These are phyloP conservation scores for Acromyrmex echinatior DNA, from an alignment of 1,140 invertebrate species.

Conservation along the genomic window DNA sequence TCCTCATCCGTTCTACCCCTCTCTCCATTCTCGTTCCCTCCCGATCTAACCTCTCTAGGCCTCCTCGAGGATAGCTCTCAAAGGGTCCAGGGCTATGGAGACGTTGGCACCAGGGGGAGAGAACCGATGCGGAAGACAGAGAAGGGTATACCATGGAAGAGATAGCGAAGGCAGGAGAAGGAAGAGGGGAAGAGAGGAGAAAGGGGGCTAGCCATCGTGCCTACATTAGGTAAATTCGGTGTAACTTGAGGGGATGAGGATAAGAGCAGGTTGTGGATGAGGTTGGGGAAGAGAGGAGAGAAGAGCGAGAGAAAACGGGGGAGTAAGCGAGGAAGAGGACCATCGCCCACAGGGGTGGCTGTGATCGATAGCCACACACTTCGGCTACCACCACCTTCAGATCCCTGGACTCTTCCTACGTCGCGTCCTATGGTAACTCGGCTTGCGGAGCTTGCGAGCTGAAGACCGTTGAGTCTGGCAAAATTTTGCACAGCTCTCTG, in stretches of 20 bases:
- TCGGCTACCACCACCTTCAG: conserved; percentile 74
- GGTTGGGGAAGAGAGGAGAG: conserved; percentile 27
- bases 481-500: conserved; percentile 8
- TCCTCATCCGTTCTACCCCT: background rate
- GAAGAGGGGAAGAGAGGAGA: conserved; percentile 73
- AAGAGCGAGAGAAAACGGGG: conserved; percentile 53
- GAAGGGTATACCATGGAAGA: conserved; percentile 55
- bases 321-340: conserved; percentile 73
- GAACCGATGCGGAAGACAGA: conserved; percentile 65
- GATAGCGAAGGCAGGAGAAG: conserved; percentile 58
- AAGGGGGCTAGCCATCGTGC: conserved; percentile 76
- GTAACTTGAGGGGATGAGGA: conserved; percentile 81
- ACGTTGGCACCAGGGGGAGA: conserved; percentile 73
- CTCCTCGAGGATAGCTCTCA: conserved; percentile 72
- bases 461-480: conserved; percentile 39
- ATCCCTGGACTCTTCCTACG: conserved; percentile 75
- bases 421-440: conserved; percentile 56
- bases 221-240: conserved; percentile 85
- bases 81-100: conserved; percentile 76
- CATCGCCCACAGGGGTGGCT: conserved; percentile 76
- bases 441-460: conserved; percentile 48
- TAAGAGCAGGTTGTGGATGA: conserved; percentile 64
- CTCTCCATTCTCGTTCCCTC: conserved; percentile 16
- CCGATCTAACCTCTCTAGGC: conserved; percentile 68
- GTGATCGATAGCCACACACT: conserved; percentile 82